Percentiles rank a stretch among this genome's conserved stretches.
These are phyloP conservation scores for Crypturellus undulatus DNA, from an alignment of 2,113 vertebrate species.

Conservation along the genomic window DNA sequence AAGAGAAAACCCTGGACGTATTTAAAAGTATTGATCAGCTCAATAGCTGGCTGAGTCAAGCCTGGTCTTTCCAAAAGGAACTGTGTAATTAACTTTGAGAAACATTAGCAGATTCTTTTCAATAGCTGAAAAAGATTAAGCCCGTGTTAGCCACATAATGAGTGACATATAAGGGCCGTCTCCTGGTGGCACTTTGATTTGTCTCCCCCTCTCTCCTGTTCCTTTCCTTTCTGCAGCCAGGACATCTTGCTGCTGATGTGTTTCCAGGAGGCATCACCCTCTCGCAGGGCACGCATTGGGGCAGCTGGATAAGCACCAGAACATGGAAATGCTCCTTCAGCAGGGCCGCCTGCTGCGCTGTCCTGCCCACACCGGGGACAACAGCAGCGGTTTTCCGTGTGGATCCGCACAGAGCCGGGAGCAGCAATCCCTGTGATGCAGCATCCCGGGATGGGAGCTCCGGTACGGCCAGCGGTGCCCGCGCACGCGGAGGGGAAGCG, in stretches of 20 bases:
- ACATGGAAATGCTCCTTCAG: background rate
- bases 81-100: background rate
- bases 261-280: background rate
- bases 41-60: background rate
- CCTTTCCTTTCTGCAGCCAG: background rate
- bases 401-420: accelerated
- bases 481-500: background rate
- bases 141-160: background rate
- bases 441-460: background rate
- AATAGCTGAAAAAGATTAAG: background rate
- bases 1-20: background rate
- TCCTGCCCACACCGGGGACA: background rate
- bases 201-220: background rate
- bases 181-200: background rate
- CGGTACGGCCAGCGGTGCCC: background rate
- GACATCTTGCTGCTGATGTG: too few relatives aligned
- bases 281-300: background rate
- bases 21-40: background rate
- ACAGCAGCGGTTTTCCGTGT: background rate
- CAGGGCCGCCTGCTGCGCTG: background rate
- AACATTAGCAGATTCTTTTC: background rate
- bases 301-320: too few relatives aligned
- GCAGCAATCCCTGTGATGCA: background rate
- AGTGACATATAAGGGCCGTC: background rate
- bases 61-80: background rate